Base-by-base conservation (phyloP, 2,888 invertebrate genomes). In the Standfussiana lucernea region DNA sequence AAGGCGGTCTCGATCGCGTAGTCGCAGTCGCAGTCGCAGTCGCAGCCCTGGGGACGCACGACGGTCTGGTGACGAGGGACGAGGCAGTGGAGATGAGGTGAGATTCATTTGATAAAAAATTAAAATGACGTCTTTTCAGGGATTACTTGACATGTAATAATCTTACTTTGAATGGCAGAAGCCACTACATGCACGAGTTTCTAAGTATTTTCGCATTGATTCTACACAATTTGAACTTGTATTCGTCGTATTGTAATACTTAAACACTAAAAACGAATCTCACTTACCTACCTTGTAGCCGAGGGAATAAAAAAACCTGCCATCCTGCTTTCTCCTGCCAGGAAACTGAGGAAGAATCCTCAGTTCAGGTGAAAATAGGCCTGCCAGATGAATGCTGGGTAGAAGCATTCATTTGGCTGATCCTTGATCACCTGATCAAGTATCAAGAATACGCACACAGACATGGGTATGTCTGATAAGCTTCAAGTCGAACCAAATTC, bases 41-140 rank as follows among this genome's bases (percentile, higher is more conserved):
- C 4, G 89, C 91, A 84, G 85, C 18, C 42, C 93, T 0, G 95
- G 93, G n/a, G 96, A 95, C 59, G 95, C 93, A 3, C 86, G 94
- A 0, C 93, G 95, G 24, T 96, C 95, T 1, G 97, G 96, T 40
- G 97, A 96, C 66, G 97, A 97, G 75, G 97, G 89, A 0, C 92
- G 90, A 59, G 89, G 95, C 73, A 95, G 96, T 69, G 95, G 96
- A 0, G 95, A 95, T 86, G 97, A 95, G 93, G 97, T 95, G 74
- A 70, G 47, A 76, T 79, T 59, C 3, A 32, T 18, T 56, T 56
- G 28, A 56, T 45, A 18, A 45, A 6, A 24, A 50, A 28, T 53
- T 21, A 21, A 21, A 61, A 35, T 35, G 21, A 35, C 0, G 11
- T n/a, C 6, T 11, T 53, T 13, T 53, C 5, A 53, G n/a, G n/a